Conservation (phyloP, 2,888 invertebrate species). For the Myopa tessellatipennis region DNA sequence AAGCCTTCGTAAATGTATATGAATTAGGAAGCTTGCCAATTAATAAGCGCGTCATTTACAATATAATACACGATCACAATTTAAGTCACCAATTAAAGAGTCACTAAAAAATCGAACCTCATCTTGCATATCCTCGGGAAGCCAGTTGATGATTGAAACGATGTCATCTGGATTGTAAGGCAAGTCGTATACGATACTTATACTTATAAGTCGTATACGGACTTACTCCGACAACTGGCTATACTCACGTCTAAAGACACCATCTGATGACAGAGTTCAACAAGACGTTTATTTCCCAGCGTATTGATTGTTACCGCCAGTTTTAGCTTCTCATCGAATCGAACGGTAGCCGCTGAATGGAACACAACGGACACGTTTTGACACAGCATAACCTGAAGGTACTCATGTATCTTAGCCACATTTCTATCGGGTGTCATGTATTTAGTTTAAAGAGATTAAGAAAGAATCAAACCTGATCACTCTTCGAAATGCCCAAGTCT, state of each 20-base stretch:
- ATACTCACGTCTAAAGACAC: conserved; percentile 80
- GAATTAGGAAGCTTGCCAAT: conserved; percentile 93
- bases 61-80: background rate
- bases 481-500: conserved; percentile 82
- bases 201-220: too few relatives aligned
- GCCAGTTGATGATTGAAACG: conserved; percentile 79
- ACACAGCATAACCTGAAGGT: too few relatives aligned
- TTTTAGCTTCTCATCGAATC: conserved; percentile 96
- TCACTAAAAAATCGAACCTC: conserved; percentile 68
- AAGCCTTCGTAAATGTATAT: conserved; percentile 96
- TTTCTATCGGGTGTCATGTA: too few relatives aligned
- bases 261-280: conserved; percentile 93
- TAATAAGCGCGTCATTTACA: conserved; percentile 67
- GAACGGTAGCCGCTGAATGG: conserved; percentile 97
- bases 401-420: too few relatives aligned
- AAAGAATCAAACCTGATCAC: conserved; percentile 74
- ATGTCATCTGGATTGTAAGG: conserved; percentile 81
- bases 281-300: conserved; percentile 90
- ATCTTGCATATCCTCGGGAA: conserved; percentile 87
- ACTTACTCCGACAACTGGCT: background rate
- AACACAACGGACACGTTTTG: conserved; percentile 81
- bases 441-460: too few relatives aligned
- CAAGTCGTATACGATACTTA: conserved; percentile 87
- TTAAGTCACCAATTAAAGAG: background rate
- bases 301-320: conserved; percentile 96